A percentile compares a stretch with the other conserved stretches of the same genome.
Conservation (phyloP, 2,797 vertebrate species). For the Nothura maculosa region DNA sequence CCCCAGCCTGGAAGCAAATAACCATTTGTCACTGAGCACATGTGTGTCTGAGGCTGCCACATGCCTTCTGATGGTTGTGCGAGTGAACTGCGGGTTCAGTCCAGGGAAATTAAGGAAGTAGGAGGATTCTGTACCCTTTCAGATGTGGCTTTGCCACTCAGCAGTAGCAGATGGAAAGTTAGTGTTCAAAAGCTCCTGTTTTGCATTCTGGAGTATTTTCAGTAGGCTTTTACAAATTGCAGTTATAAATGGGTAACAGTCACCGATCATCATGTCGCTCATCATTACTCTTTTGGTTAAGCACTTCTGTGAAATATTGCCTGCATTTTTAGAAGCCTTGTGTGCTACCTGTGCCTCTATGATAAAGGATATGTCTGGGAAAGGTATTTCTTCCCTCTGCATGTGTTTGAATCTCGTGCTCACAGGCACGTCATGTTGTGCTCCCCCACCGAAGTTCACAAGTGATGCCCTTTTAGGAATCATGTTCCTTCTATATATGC, state of each 20-base stretch:
- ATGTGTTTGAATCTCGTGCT: not conserved
- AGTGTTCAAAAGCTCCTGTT: not conserved
- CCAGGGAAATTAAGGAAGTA: not conserved
- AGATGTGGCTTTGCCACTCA: not conserved
- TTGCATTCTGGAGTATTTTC: not conserved
- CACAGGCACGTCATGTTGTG: not conserved
- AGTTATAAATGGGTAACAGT: not conserved
- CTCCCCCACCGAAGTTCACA: not conserved
- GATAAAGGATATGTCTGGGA: not conserved
- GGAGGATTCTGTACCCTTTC: not conserved
- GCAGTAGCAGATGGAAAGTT: not conserved
- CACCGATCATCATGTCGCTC: not conserved
- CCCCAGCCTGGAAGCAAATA: not conserved
- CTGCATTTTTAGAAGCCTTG: not conserved
- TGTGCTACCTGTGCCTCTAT: not conserved
- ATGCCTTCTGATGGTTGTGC: not conserved
- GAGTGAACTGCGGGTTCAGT: not conserved
- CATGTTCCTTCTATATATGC: not conserved
- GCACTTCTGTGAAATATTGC: not conserved
- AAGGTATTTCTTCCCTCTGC: not conserved
- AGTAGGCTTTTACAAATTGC: not conserved
- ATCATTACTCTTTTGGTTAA: not conserved
- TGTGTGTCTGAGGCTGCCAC: not conserved
- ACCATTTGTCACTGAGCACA: not conserved
- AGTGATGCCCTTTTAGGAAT: not conserved